Evolutionary conservation across 23 tunicate species (phyloP), one percentile per base, ranked within the genome.

Genomic region (Trididemnum miniatum): DNA sequence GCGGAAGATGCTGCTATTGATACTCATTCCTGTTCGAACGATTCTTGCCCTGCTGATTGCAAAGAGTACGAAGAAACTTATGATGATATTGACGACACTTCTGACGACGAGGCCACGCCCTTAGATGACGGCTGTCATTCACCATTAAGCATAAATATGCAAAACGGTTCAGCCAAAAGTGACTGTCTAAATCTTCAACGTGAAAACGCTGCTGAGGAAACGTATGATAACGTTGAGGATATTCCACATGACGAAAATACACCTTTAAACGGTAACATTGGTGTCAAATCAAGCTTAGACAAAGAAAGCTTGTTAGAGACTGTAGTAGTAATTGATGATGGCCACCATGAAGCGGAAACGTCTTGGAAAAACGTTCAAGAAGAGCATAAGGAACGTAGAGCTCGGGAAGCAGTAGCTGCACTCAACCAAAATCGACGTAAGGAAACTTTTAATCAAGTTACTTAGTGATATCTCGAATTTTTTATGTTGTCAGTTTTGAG

Each of bases 331-430:
- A 15, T 44, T 7, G 54, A 44, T 7, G 54, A 15, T 7, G 54
- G 67, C 26, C 26, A 4, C 7, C 12, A 67, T 31, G 38, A 30
- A 31, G 18, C 32, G 37, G 75, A 67, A 32, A 4, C n/a, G 5
- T 39, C 79, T 23, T 74, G 79, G 79, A 15, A 2, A n/a, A 37
- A 38, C 4, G 75, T 67, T 2, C 75, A 30, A 7, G 75, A 67
- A 22, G 75, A 67, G 26, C 79, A 74, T 33, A 28, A 74, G 20
- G 59, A 37, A 24, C 31, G 34, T 4, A 74, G 79, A 74, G 79
- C 79, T 18, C 59, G 59, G 5, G 79, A 74, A 74, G 79, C 79
- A 12, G 79, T 49, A 23, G 34, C 30, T 39, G 79, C 59, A 5
- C 59, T 74, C n/a, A 33, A 33, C 9, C 75, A 67, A 67, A 37